These are phyloP conservation scores for Neogobius melanostomus DNA, from an alignment of 2,113 vertebrate species.

Conservation along the genomic window DNA sequence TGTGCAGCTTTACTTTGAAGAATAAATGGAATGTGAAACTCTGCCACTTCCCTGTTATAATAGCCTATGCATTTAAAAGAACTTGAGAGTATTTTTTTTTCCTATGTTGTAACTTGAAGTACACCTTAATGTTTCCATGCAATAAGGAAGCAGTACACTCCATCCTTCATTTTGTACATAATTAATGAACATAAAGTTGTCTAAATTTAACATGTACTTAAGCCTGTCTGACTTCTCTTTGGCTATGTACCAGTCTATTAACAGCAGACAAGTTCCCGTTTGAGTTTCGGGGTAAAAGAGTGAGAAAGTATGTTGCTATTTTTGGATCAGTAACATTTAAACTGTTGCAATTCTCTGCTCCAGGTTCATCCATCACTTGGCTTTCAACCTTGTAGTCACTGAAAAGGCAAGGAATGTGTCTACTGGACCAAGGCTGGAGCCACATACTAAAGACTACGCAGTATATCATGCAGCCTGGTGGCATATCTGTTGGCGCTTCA, in stretches of 20 bases:
- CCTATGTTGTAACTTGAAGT: neutral
- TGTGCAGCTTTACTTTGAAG: too few species aligned
- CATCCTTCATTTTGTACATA: slow-evolving; percentile 1
- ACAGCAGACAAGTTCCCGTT: neutral
- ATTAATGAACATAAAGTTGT: neutral
- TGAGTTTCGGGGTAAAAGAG: neutral
- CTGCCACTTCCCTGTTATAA: too few species aligned
- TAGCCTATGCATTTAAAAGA: too few species aligned
- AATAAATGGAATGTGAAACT: too few species aligned
- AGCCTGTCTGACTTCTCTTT: neutral
- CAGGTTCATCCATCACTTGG: slow-evolving; percentile 48
- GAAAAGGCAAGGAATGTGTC: slow-evolving; percentile 14
- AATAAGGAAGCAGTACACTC: slow-evolving; percentile 1
- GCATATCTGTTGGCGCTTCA: too few species aligned
- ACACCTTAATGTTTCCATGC: neutral
- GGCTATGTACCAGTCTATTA: neutral
- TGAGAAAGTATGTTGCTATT: slow-evolving; percentile 11
- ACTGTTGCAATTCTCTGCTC: slow-evolving; percentile 11
- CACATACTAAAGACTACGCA: neutral
- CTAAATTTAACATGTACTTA: neutral
- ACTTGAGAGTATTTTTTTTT: too few species aligned
- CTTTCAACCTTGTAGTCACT: slow-evolving; percentile 44
- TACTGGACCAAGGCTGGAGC: slow-evolving; percentile 13
- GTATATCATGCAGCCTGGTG: neutral
- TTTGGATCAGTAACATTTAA: slow-evolving; percentile 30